phyloP scores from a whole-genome alignment of 2,797 vertebrate species.

The Poecilia wingei region DNA sequence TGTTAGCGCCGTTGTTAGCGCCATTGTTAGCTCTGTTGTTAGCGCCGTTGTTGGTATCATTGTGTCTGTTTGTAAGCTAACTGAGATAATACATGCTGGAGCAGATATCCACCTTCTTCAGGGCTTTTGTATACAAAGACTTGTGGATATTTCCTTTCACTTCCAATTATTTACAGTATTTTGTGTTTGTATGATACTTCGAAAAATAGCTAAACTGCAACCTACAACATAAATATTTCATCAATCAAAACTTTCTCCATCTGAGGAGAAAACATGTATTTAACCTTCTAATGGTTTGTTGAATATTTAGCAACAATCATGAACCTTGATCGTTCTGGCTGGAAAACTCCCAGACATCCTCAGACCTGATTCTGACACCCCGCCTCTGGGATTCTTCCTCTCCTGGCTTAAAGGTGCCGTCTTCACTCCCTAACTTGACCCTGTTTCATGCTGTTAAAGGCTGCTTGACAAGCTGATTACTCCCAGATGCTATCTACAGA shows the following conservation, averaged over 20 bases:
- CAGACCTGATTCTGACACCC: slow-evolving; percentile 24
- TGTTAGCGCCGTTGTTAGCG: too few species aligned
- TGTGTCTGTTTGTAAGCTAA: too few species aligned
- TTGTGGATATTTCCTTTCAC: neutral
- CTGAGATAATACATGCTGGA: too few species aligned
- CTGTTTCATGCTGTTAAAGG: slow-evolving; percentile 19
- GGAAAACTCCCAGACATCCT: slow-evolving; percentile 14
- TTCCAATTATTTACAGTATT: neutral
- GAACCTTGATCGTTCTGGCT: slow-evolving; percentile 16
- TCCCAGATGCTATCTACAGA: slow-evolving; percentile 67
- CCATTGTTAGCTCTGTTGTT: too few species aligned
- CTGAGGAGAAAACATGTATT: slow-evolving; percentile 8
- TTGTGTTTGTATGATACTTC: neutral
- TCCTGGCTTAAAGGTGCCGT: slow-evolving; percentile 19
- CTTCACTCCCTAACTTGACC: slow-evolving; percentile 36
- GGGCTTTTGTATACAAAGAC: too few species aligned
- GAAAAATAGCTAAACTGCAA: neutral
- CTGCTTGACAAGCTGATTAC: slow-evolving; percentile 47
- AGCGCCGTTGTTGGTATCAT: too few species aligned
- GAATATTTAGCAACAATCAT: slow-evolving; percentile 16
- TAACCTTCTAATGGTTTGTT: slow-evolving; percentile 5
- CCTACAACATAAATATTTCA: neutral
- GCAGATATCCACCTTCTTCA: too few species aligned
- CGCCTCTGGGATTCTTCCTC: slow-evolving; percentile 15
- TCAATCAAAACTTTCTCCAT: neutral